A percentile compares a stretch with the other conserved stretches of the same genome.
Evolutionary conservation across 53 echinoderm and acorn worm genomes (phyloP).

Genomic region (Zoroaster sp.): DNA sequence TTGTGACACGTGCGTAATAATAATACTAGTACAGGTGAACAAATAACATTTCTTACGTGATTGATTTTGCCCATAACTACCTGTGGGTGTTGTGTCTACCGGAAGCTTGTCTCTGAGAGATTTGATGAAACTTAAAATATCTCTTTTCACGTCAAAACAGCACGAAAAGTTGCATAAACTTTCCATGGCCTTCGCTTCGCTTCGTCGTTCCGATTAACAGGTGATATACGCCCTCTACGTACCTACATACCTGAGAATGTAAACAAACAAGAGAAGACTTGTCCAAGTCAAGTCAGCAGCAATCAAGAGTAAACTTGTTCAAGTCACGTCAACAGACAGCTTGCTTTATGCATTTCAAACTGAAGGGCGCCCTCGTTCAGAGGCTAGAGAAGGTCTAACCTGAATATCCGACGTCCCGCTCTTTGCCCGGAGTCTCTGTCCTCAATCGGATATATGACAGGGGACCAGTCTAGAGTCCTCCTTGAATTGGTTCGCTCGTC

Average conservation of each 20-base stretch:
- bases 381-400: too few relatives aligned
- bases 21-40: too few relatives aligned
- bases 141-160: constrained; percentile 63
- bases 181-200: neutral
- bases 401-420: too few relatives aligned
- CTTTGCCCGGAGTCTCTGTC: too few relatives aligned
- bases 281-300: neutral
- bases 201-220: neutral
- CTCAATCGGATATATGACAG: too few relatives aligned
- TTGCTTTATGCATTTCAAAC: too few relatives aligned
- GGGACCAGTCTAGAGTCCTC: too few relatives aligned
- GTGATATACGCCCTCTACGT: neutral
- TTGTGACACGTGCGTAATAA: too few relatives aligned
- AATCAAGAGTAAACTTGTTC: neutral
- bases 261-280: neutral
- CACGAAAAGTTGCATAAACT: constrained; percentile 55
- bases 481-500: too few relatives aligned
- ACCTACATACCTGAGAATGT: neutral
- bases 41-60: too few relatives aligned
- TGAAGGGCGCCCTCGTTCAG: too few relatives aligned
- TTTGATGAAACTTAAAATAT: constrained; percentile 38
- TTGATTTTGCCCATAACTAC: too few relatives aligned
- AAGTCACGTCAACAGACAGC: neutral
- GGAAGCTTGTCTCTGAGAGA: neutral
- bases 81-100: neutral